These are phyloP conservation scores for Daubentonia madagascariensis DNA, from an alignment of 2,113 vertebrate genomes.

Conservation along the genomic window DNA sequence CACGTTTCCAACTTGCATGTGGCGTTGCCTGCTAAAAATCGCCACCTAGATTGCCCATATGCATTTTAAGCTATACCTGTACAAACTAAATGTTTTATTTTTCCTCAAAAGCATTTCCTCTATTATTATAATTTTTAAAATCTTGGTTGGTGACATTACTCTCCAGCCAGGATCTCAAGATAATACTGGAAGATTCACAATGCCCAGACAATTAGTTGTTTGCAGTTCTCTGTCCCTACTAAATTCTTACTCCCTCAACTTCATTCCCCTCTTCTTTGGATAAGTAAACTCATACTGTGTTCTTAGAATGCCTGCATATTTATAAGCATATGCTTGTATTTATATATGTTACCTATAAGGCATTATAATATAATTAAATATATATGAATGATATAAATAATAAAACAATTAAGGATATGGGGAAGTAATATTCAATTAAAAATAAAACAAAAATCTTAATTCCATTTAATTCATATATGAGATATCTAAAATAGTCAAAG, in stretches of 20 bases:
- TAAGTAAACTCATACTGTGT: neutral
- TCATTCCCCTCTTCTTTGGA: neutral
- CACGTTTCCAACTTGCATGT: neutral
- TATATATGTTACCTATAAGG: neutral
- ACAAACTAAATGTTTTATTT: too few species aligned
- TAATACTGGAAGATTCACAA: neutral
- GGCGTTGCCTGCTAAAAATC: neutral
- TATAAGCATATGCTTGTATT: neutral
- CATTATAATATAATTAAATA: neutral
- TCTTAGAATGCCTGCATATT: neutral
- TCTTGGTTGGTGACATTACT: neutral
- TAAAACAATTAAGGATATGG: neutral
- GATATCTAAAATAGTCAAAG: neutral
- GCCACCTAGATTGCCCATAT: neutral
- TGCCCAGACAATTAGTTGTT: too few species aligned
- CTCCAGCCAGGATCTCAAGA: neutral
- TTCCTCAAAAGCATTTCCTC: neutral
- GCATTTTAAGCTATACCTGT: neutral
- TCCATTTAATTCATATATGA: neutral
- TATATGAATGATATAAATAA: neutral
- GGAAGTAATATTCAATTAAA: neutral
- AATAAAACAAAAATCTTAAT: neutral
- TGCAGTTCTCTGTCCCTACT: accelerated
- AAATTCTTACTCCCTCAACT: neutral
- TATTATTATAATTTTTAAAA: neutral